A percentile compares a stretch with the other conserved stretches of the same genome.
Conservation (phyloP, 2,797 vertebrate species). For the Falco peregrinus region DNA sequence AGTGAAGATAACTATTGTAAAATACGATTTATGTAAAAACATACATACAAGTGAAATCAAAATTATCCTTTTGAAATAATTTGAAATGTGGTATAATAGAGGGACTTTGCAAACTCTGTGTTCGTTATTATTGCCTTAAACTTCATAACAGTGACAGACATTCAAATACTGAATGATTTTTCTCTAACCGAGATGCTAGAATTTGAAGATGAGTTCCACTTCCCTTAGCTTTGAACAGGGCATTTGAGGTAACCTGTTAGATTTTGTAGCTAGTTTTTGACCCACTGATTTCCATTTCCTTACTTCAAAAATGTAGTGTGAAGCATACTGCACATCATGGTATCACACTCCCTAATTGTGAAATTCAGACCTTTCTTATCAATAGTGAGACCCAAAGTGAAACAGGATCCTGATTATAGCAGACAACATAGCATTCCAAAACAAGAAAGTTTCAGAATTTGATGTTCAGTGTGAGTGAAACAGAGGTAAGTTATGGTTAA, state of each 20-base stretch:
- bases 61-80: background rate
- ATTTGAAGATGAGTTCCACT: background rate
- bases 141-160: conserved; percentile 31
- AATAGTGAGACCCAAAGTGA: background rate
- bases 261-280: conserved; percentile 12
- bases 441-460: background rate
- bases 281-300: background rate
- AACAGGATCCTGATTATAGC: background rate
- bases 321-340: background rate
- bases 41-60: background rate
- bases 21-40: background rate
- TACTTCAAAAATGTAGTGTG: background rate
- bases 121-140: background rate
- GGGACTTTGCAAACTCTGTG: conserved; percentile 4
- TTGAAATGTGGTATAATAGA: background rate
- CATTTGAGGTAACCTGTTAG: background rate
- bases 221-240: background rate
- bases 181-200: background rate
- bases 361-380: background rate
- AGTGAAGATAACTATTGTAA: background rate
- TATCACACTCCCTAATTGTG: background rate
- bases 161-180: conserved; percentile 26
- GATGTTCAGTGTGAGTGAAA: background rate
- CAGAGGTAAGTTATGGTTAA: background rate
- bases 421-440: background rate